Conservation (phyloP, 2,113 vertebrate species). For the Mesitornis unicolor region DNA sequence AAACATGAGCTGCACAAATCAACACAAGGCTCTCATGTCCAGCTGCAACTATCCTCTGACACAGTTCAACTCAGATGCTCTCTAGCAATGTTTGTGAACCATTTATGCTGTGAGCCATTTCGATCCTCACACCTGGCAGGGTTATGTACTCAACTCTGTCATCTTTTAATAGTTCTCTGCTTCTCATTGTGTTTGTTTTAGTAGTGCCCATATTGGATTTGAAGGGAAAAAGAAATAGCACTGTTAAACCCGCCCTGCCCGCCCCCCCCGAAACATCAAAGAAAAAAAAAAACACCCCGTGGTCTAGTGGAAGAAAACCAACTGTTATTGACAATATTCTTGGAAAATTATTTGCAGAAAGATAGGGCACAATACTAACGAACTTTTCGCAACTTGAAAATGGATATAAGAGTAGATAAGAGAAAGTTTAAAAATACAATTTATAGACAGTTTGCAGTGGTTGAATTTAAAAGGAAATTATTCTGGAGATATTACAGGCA, state of each 20-base stretch:
- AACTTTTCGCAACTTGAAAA: background rate
- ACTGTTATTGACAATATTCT: background rate
- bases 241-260: background rate
- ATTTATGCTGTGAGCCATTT: conserved; percentile 43
- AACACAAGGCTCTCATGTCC: background rate
- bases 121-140: conserved; percentile 40
- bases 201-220: conserved; percentile 11
- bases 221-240: background rate
- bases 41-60: background rate
- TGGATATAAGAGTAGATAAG: background rate
- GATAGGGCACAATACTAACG: background rate
- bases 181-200: conserved; percentile 57
- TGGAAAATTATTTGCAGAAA: background rate
- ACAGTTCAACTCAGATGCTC: conserved; percentile 16
- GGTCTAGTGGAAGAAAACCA: background rate
- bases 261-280: background rate
- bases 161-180: conserved; percentile 61
- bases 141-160: conserved; percentile 59
- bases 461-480: background rate
- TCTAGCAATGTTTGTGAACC: conserved; percentile 36
- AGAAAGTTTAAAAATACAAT: background rate
- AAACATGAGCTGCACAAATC: background rate
- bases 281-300: background rate
- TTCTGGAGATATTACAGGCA: background rate
- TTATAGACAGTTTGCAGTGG: background rate